Conservation (phyloP, 1,140 invertebrate genomes). For the Protaetia brevitarsis region DNA sequence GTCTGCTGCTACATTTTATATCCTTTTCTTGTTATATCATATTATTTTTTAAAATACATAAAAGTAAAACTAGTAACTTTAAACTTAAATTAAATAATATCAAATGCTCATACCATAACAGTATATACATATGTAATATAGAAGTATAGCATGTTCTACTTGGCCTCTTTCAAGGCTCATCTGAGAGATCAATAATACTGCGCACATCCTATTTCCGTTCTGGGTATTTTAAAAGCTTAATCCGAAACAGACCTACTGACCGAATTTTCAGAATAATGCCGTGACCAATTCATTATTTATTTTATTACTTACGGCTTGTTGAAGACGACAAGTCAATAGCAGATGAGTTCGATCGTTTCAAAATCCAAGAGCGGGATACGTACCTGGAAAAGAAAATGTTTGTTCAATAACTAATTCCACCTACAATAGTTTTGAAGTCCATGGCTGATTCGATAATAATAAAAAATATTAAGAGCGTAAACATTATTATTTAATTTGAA, state of each 20-base stretch:
- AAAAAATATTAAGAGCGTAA: too few species aligned
- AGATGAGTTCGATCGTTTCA: not conserved
- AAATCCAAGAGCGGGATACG: not conserved
- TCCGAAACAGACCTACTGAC: slow-evolving; percentile 3
- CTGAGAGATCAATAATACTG: not conserved
- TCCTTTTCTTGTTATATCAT: too few species aligned
- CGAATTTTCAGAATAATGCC: slow-evolving; percentile 9
- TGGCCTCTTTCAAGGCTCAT: not conserved
- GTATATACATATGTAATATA: not conserved
- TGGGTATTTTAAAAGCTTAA: not conserved
- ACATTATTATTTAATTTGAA: too few species aligned
- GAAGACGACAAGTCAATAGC: not conserved
- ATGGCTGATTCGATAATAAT: too few species aligned
- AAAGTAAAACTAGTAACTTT: too few species aligned
- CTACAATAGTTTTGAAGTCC: too few species aligned
- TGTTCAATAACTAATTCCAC: slow-evolving; percentile 2
- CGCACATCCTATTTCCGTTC: slow-evolving; percentile 1
- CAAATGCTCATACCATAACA: not conserved
- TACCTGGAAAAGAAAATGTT: slow-evolving; percentile 6
- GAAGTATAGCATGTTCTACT: not conserved
- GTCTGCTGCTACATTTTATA: too few species aligned
- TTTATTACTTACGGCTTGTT: slow-evolving; percentile 3
- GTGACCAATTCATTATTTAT: slow-evolving; percentile 8
- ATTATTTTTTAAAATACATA: too few species aligned
- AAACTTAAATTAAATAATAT: too few species aligned